These are phyloP conservation scores for Dysdera silvatica DNA, from an alignment of 1,140 invertebrate species.

Conservation along the genomic window DNA sequence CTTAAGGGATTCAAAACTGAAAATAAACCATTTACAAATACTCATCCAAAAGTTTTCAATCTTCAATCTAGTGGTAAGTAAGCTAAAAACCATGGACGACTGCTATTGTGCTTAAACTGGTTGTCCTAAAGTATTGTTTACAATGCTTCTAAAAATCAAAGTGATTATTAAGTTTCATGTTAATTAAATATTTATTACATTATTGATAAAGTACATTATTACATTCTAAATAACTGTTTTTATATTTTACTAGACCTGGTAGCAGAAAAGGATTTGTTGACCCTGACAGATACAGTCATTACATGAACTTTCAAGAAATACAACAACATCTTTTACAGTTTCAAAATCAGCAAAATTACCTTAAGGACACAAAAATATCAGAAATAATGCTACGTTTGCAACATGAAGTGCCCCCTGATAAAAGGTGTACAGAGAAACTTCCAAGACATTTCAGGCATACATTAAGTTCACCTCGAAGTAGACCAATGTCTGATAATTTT, in stretches of 20 bases:
- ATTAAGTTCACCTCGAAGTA: constrained; percentile 15
- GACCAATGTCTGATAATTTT: constrained; percentile 16
- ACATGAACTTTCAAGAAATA: constrained; percentile 75
- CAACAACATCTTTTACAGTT: constrained; percentile 60
- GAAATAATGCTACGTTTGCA: not conserved
- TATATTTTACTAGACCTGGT: constrained; percentile 46
- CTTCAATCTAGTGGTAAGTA: no score
- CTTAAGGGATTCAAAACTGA: no score
- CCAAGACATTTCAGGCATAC: constrained; percentile 18
- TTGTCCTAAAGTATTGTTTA: no score
- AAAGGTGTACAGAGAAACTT: not conserved
- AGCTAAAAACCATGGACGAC: no score
- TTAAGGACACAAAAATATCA: no score
- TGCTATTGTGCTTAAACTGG: no score
- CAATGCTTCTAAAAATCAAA: no score
- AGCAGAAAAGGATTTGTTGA: constrained; percentile 47
- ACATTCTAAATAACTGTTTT: not conserved
- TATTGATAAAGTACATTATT: no score
- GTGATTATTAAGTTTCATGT: no score
- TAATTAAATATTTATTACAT: no score
- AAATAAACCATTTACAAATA: no score
- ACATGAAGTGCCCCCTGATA: not conserved
- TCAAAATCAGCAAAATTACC: constrained; percentile 8
- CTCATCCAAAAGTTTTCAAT: no score
- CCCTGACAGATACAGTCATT: constrained; percentile 60